Percentiles rank a stretch among this genome's conserved stretches.
Evolutionary conservation across 64 coral and sea anemone species (phyloP).

Genomic region (Pachyseris speciosa): DNA sequence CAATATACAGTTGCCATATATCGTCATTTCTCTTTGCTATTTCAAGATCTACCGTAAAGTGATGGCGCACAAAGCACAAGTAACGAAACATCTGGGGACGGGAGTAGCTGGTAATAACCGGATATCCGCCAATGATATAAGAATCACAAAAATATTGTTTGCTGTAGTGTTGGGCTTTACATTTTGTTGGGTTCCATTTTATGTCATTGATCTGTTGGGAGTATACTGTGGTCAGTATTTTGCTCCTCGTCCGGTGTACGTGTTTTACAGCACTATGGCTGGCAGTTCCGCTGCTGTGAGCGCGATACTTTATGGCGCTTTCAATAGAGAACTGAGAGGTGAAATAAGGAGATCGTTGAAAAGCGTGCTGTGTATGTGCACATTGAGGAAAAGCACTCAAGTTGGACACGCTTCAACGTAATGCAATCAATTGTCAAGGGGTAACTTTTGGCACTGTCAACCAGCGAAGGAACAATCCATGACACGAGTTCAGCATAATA

Average conservation of each 20-base stretch:
- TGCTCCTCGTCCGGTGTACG: constrained; percentile 62
- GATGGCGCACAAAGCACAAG: not conserved
- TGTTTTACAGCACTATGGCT: constrained; percentile 5
- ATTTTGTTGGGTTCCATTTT: constrained; percentile 64
- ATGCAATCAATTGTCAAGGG: no score
- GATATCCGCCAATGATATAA: constrained; percentile 18
- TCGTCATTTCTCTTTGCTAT: constrained; percentile 35
- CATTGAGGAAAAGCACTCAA: not conserved
- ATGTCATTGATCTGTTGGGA: constrained; percentile 58
- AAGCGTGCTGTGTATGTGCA: not conserved
- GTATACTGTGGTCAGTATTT: constrained; percentile 31
- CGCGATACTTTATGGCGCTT: constrained; percentile 26
- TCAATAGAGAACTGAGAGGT: not conserved
- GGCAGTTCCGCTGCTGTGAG: not conserved
- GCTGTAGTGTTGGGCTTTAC: constrained; percentile 32
- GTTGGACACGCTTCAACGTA: not conserved
- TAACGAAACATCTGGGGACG: not conserved
- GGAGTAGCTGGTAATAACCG: not conserved
- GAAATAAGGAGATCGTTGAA: constrained; percentile 5
- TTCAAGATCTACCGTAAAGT: constrained; percentile 49
- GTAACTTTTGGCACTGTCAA: no score
- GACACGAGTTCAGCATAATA: no score
- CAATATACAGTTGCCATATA: constrained; percentile 45
- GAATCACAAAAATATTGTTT: constrained; percentile 40
- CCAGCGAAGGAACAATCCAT: no score